A percentile compares a stretch with the other conserved stretches of the same genome.
Conservation (phyloP, 2,113 vertebrate genomes). For the Struthidea cinerea region DNA sequence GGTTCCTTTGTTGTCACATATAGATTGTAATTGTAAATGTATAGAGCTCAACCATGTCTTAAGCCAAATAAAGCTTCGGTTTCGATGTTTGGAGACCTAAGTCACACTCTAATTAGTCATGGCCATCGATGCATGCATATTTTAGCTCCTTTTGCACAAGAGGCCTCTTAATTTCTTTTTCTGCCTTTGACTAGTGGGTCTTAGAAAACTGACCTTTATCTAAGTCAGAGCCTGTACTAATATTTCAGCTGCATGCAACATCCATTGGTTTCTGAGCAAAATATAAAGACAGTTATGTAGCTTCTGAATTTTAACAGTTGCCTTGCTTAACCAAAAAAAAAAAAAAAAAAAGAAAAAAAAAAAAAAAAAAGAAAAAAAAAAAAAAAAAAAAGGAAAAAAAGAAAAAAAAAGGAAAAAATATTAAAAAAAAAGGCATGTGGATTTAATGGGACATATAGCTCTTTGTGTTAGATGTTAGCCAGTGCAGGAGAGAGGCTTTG, state of each 20-base stretch:
- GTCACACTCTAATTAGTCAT: slow-evolving; percentile 52
- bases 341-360: not conserved
- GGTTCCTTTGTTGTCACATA: slow-evolving; percentile 57
- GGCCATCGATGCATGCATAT: slow-evolving; percentile 35
- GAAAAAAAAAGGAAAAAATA: not conserved
- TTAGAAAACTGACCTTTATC: slow-evolving; percentile 38
- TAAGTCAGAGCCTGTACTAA: slow-evolving; percentile 32
- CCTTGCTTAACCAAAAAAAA: slow-evolving; percentile 15
- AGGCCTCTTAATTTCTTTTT: slow-evolving; percentile 54
- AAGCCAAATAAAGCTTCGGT: slow-evolving; percentile 60
- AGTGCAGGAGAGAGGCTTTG: slow-evolving; percentile 25
- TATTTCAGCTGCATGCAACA: slow-evolving; percentile 59
- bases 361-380: not conserved
- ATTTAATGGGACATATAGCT: not conserved
- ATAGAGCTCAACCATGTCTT: slow-evolving; percentile 58
- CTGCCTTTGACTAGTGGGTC: slow-evolving; percentile 14
- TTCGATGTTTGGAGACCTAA: slow-evolving; percentile 61
- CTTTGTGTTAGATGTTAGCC: slow-evolving; percentile 52
- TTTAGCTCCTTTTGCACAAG: slow-evolving; percentile 59
- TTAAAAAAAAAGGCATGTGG: not conserved
- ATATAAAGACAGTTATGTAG: slow-evolving; percentile 54
- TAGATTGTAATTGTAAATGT: slow-evolving; percentile 54
- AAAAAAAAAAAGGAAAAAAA: not conserved
- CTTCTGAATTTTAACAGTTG: slow-evolving; percentile 45
- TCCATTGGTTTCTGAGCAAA: slow-evolving; percentile 58